Percentiles rank a stretch among this genome's conserved stretches.
Evolutionary conservation across 2,888 invertebrate genomes (phyloP).

Genomic region (Icerya purchasi): DNA sequence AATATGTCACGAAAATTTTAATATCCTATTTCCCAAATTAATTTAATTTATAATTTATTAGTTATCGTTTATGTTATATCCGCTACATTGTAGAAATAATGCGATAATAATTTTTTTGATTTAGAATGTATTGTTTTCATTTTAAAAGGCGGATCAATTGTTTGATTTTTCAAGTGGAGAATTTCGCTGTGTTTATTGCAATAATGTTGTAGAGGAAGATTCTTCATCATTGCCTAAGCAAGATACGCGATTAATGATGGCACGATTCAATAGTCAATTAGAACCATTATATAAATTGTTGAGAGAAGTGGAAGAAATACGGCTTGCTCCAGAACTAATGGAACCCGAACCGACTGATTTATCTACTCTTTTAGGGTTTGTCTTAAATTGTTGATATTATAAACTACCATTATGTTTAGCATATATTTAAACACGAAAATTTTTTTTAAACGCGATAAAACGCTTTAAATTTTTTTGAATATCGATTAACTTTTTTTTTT

Average conservation of each 20-base stretch:
- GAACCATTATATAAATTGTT: constrained; percentile 77
- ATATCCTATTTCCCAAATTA: neutral
- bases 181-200: constrained; percentile 76
- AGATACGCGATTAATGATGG: constrained; percentile 71
- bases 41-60: no score
- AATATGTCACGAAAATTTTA: neutral
- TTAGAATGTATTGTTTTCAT: no score
- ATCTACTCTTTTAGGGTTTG: constrained; percentile 55
- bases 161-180: constrained; percentile 66
- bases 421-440: neutral
- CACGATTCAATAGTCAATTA: constrained; percentile 83
- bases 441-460: no score
- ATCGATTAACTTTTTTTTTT: no score
- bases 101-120: no score
- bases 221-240: constrained; percentile 79
- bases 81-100: no score
- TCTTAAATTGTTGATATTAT: constrained; percentile 1
- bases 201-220: constrained; percentile 79
- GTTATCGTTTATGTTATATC: no score
- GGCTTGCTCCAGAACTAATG: constrained; percentile 73
- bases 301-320: constrained; percentile 78
- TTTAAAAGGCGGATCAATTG: constrained; percentile 62
- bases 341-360: constrained; percentile 87
- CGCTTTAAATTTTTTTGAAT: neutral
- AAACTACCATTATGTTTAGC: neutral